Evolutionary conservation across 1,140 invertebrate species (phyloP), one percentile per base, ranked within the genome.

Genomic region (Micrasema minimum): DNA sequence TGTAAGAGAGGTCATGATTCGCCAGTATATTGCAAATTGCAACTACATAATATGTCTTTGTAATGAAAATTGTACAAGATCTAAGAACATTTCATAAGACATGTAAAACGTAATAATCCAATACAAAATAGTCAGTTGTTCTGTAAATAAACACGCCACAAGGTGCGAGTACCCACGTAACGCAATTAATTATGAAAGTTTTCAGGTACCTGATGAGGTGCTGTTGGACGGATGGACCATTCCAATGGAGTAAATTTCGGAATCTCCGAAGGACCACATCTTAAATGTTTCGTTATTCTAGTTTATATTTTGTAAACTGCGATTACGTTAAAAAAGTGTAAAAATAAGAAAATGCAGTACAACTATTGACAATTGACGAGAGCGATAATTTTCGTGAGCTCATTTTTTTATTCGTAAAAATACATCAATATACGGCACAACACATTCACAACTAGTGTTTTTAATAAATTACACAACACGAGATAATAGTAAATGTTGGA

Each of bases 241-340:
- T 77, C 90, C 90, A 77, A 91, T 90, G 75, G 90, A 90, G 77
- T 86, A 90, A 81, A 90, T 90, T 83, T 90, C 89, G 65, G 88
- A 87, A 76, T 86, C 88, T 77, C 86, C 85, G 65, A 84, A 83
- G 76, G 83, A 82, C 85, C 86, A 88, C 83, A 85, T 84, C 51
- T 73, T 31, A 2, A 7, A 31, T 31, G 26, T 31, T 31, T 31
- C 76, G 66, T 43, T 46, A 26, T 23, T 55, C 38, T 69, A 43
- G 16, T 22, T 43, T 16, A 41, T 61, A 51, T 45, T 45, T 22
- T 41, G 16, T 48, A 71, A 66, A 53, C 14, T 31, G 59, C 45
- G 59, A 16, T 66, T 46, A 71, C 66, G 22, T 71, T 65, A 71
- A 66, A 66, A 71, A 66, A 66, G 69, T 71, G 64, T 71, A 71